Conservation (phyloP, 2,113 vertebrate genomes). For the Oceanites oceanicus region DNA sequence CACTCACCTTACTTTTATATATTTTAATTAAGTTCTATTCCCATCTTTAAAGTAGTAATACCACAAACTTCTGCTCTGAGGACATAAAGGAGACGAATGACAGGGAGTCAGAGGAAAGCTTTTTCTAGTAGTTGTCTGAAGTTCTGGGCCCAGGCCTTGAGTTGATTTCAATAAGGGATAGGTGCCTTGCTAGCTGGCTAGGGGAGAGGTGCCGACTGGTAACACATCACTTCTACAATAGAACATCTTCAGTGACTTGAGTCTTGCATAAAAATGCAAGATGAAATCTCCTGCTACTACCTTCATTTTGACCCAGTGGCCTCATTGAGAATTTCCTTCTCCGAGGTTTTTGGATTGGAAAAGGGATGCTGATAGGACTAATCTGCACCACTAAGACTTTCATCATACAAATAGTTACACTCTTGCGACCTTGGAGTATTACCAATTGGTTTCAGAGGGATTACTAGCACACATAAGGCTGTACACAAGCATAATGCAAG, state of each 20-base stretch:
- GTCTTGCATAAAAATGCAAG: neutral
- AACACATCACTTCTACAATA: fast-evolving
- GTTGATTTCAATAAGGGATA: neutral
- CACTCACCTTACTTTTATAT: neutral
- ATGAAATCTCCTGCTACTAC: neutral
- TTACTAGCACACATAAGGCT: neutral
- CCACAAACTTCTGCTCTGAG: neutral
- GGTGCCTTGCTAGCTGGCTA: neutral
- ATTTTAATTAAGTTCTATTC: neutral
- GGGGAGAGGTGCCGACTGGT: neutral
- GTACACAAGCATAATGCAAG: neutral
- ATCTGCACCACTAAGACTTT: neutral
- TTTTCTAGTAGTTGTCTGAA: neutral
- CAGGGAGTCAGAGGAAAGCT: neutral
- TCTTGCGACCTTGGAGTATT: neutral
- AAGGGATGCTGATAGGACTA: neutral
- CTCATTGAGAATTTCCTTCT: neutral
- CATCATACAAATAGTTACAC: neutral
- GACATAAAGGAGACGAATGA: neutral
- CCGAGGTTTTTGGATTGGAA: neutral
- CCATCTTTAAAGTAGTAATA: neutral
- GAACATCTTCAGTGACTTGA: neutral
- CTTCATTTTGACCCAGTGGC: neutral
- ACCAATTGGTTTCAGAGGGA: neutral
- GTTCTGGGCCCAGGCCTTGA: neutral